Evolutionary conservation across 2,888 invertebrate genomes (phyloP).

Genomic region (Melanostoma scalare): DNA sequence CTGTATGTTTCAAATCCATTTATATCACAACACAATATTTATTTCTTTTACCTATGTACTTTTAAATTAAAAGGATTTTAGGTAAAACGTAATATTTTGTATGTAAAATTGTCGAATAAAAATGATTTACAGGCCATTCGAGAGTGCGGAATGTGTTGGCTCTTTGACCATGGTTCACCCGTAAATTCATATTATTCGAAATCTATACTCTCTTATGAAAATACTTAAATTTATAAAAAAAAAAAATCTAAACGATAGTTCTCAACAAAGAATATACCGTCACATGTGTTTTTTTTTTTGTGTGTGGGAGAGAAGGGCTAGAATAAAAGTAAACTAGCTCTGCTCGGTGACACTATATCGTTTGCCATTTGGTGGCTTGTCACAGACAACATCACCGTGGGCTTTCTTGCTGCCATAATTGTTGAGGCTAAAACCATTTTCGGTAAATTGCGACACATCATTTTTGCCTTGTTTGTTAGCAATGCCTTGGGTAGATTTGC

Average conservation of each 20-base stretch:
- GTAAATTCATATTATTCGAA: constrained; percentile 63
- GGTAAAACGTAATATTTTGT: constrained; percentile 20
- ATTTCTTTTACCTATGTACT: constrained; percentile 1
- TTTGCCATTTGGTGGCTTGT: constrained; percentile 45
- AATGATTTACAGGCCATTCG: constrained; percentile 55
- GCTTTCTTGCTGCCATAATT: constrained; percentile 26
- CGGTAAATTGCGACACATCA: neutral
- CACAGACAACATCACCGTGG: constrained; percentile 45
- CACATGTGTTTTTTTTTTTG: constrained; percentile 2
- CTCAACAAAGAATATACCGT: constrained; percentile 48
- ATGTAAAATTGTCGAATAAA: constrained; percentile 65
- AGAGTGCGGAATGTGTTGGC: constrained; percentile 45
- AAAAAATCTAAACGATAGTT: constrained; percentile 7
- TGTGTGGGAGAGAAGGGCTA: too few relatives aligned
- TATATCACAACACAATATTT: constrained; percentile 40
- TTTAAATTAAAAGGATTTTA: constrained; percentile 5
- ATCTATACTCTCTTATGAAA: constrained; percentile 71
- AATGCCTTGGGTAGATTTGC: constrained; percentile 86
- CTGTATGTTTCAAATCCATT: neutral
- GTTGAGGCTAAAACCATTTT: constrained; percentile 21
- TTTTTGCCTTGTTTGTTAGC: neutral
- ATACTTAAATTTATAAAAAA: constrained; percentile 6
- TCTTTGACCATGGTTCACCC: constrained; percentile 25
- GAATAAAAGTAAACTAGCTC: constrained; percentile 25
- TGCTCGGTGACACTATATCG: constrained; percentile 43